Evolutionary conservation across 2,888 invertebrate species (phyloP).

Genomic region (Andrena dorsata): DNA sequence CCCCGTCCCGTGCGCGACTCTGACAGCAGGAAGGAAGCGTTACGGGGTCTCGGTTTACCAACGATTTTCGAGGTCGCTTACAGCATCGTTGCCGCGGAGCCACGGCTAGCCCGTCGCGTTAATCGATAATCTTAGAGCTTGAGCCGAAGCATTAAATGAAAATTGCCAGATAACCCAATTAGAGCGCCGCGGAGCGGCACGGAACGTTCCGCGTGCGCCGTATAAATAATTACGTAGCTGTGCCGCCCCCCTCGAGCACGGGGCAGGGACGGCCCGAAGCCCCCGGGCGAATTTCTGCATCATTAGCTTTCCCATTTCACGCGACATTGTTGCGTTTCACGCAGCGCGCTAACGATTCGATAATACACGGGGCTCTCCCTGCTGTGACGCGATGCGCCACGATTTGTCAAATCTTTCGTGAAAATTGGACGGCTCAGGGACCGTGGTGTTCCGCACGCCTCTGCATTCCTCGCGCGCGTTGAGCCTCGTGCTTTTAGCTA

Average conservation of each 20-base stretch:
- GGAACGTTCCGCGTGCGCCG: constrained; percentile 1
- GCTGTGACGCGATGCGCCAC: background rate
- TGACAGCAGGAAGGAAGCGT: constrained; percentile 39
- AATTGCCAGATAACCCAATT: constrained; percentile 41
- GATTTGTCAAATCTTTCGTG: constrained; percentile 13
- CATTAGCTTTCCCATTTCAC: constrained; percentile 37
- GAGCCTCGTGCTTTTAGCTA: background rate
- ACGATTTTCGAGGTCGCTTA: constrained; percentile 47
- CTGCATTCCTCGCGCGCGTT: background rate
- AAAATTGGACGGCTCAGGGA: background rate
- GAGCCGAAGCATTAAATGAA: constrained; percentile 30
- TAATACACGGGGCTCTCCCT: background rate
- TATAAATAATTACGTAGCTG: constrained; percentile 31
- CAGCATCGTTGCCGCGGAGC: constrained; percentile 36
- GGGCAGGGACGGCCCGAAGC: background rate
- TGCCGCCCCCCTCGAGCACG: background rate
- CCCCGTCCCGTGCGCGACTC: constrained; percentile 14
- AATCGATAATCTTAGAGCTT: constrained; percentile 36
- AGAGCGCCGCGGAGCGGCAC: background rate
- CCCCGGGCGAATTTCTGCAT: background rate
- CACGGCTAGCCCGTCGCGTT: constrained; percentile 1
- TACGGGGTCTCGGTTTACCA: constrained; percentile 29
- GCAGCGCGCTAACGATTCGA: constrained; percentile 19
- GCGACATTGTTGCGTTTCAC: constrained; percentile 27
- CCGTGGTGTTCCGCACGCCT: constrained; percentile 1